Base-by-base conservation (phyloP, 2,888 invertebrate species). In the Nebria brevicollis region DNA sequence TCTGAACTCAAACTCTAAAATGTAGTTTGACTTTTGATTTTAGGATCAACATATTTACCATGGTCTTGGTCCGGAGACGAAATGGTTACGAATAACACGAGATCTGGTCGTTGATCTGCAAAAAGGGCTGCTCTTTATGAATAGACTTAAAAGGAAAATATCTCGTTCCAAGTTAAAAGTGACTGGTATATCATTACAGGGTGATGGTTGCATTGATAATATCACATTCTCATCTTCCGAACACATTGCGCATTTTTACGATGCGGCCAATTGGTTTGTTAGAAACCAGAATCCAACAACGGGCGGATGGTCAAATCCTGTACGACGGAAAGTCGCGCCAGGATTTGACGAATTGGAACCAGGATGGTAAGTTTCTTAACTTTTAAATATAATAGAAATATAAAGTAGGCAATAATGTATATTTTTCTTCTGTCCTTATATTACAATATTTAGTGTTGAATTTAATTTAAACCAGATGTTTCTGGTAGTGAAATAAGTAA, bases 221-320 rank as follows among this genome's bases (percentile, higher is more conserved):
- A 89, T 97, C 82, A 95, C 95, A 6, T 89, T 97, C 77, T 92
- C 95, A 15, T 93, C 94, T 0, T 94, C 95, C 84, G 96, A 96
- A 87, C 98, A 99, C 90, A 92, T 95, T 90, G 94, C 94, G 84
- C 96, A 97, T 89, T 98, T 99, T 91, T 95, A 95, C 87, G 94
- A 95, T 88, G 96, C 98, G 10, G 97, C 97, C 72, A 93, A 95
- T 85, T 99, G 98, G 98, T 95, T 99, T 88, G 94, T 96, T 70
- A 90, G 91, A 42, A 92, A 95, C 89, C 99, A 99, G 90, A 95
- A 98, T 87, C 88, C 91, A 77, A 91, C 92, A 84, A 93, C 94
- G 25, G 99, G 99, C 73, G 99, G 98, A 83, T 99, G 98, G 97
- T 93, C 96, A 74, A 96, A 97, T 87, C 95, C 96, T 77, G 98